These are phyloP conservation scores for Pygoscelis adeliae DNA, from an alignment of 2,113 vertebrate species.

Conservation along the genomic window DNA sequence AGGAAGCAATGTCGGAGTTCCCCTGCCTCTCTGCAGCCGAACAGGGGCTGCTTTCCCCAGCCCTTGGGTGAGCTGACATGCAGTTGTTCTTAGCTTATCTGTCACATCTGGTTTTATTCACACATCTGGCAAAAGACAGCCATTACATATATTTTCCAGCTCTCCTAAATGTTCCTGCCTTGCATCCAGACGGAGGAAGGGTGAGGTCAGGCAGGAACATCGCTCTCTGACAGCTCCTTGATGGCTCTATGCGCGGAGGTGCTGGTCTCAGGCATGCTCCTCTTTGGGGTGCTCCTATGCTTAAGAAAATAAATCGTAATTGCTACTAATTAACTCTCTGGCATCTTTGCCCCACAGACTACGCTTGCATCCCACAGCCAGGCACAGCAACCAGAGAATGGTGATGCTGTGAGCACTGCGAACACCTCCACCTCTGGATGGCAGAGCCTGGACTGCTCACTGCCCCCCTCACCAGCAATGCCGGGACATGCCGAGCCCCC, in stretches of 20 bases:
- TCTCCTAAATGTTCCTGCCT: conserved; percentile 30
- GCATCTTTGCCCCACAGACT: not conserved
- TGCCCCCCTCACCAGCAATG: accelerated
- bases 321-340: not conserved
- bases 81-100: conserved; percentile 11
- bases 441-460: accelerated
- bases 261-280: not conserved
- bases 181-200: conserved; percentile 37
- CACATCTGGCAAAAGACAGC: conserved; percentile 52
- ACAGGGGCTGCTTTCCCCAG: not conserved
- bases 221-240: conserved; percentile 31
- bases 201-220: conserved; percentile 6
- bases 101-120: conserved; percentile 57
- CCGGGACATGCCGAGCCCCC: not conserved
- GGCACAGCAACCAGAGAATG: accelerated
- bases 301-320: not conserved
- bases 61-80: not conserved
- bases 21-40: not conserved
- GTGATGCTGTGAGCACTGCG: accelerated
- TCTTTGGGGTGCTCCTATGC: not conserved
- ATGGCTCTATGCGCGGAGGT: conserved; percentile 3
- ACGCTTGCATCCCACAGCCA: accelerated
- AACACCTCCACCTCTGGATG: accelerated
- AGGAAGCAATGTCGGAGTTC: not conserved
- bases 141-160: not conserved